These are phyloP conservation scores for Petrolisthes manimaculis DNA, from an alignment of 2,888 invertebrate species.

Conservation along the genomic window DNA sequence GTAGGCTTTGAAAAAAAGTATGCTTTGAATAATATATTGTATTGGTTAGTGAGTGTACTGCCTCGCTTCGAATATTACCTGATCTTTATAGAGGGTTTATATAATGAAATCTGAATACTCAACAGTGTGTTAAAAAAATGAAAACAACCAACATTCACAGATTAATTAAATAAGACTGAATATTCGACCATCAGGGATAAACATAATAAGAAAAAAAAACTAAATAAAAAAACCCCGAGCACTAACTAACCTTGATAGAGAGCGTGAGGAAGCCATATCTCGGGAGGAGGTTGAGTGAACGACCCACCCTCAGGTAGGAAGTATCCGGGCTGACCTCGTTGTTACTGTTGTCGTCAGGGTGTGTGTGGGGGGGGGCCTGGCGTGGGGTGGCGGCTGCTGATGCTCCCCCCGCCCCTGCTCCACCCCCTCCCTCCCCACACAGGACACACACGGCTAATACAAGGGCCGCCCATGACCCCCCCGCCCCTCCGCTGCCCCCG, in stretches of 20 bases:
- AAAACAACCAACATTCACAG: no score
- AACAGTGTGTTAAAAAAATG: no score
- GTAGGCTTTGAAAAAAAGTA: no score
- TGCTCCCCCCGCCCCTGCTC: not conserved
- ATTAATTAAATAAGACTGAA: no score
- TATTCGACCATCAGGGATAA: no score
- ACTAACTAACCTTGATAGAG: conserved; percentile 59
- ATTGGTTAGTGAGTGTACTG: no score
- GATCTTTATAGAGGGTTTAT: no score
- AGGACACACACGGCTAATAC: conserved; percentile 54
- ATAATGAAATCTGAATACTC: no score
- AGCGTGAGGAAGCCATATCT: conserved; percentile 64
- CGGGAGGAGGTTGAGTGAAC: conserved; percentile 60
- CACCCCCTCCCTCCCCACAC: conserved; percentile 28
- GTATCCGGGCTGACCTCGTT: not conserved
- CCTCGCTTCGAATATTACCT: no score
- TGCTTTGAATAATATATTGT: no score
- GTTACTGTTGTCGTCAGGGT: not conserved
- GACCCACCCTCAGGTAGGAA: conserved; percentile 50
- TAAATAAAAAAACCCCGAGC: not conserved
- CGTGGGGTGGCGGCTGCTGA: not conserved
- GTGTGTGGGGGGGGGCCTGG: not conserved
- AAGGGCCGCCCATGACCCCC: conserved; percentile 45
- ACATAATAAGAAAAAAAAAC: no score
- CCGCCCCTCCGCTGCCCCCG: not conserved